Evolutionary conservation across 2,797 vertebrate genomes (phyloP), one percentile per base, ranked within the genome.

Genomic region (Parotocinclus haroldoi): DNA sequence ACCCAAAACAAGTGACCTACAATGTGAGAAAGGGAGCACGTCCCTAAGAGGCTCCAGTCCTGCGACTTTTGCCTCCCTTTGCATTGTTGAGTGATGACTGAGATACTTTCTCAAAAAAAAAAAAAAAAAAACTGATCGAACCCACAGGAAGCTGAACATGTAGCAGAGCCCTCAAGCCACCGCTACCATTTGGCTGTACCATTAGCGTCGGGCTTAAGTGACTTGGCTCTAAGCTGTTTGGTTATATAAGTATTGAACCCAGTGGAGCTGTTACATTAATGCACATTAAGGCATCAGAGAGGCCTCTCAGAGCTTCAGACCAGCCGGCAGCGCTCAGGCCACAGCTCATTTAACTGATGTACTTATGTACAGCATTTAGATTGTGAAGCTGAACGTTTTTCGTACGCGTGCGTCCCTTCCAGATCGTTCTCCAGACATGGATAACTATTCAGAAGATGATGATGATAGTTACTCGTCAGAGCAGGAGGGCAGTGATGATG

Each of bases 381-480:
- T 27, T 27, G 27, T 2, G 40, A 42, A 42, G 10, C 27, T 42
- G 36, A n/a, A 7, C 2, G 2, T 18, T 50, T 19, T 38, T 62
- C 50, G 46, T 39, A n/a, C 44, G 7, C 60, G 37, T 62, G 7
- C 60, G 40, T 62, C 17, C 37, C 39, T 52, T 55, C 9, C 55
- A 83, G 78, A 80, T 71, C 81, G 78, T 42, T 85, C 83, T 64
- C 83, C 83, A 16, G 83, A 85, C 64, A 78, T 85, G 56, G 83
- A 85, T 66, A 85, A 85, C 60, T 85, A 83, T 66, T 85, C 83
- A 0, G 83, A 85, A 63, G 83, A 85, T 14, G 83, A 87, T 10
- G 85, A 87, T 6, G 83, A 85, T 66, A 85, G 83, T 64, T 85
- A 81, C 56, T 85, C 83, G 2, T 85, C 83, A 7, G 82, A 84